Conservation (phyloP, 2,797 vertebrate genomes). For the Enteromius trimaculatus region DNA sequence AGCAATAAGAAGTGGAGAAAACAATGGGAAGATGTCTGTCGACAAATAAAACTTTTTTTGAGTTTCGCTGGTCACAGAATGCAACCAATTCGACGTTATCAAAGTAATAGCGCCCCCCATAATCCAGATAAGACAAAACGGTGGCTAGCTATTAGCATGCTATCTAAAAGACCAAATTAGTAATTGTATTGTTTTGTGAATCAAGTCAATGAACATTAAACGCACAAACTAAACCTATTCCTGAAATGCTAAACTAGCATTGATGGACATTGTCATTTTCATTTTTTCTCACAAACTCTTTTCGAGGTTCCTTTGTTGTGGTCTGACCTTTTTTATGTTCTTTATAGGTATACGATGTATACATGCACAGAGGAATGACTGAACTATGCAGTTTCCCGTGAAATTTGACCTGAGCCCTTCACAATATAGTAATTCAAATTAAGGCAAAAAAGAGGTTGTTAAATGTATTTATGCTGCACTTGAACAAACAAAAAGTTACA, state of each 20-base stretch:
- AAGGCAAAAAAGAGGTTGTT: not conserved
- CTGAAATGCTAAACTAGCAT: not conserved
- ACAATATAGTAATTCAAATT: not conserved
- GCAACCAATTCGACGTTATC: not conserved
- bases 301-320: not conserved
- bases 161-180: not conserved
- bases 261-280: not conserved
- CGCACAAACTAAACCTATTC: not conserved
- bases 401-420: not conserved
- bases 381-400: not conserved
- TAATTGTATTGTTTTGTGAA: not conserved
- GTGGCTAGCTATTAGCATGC: not conserved
- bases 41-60: not conserved
- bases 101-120: not conserved
- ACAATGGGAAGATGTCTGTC: not conserved
- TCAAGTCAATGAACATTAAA: not conserved
- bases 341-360: not conserved
- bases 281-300: not conserved
- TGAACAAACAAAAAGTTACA: constrained; percentile 4
- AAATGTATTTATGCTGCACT: not conserved
- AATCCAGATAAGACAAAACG: not conserved
- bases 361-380: not conserved
- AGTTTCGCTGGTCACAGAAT: not conserved
- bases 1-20: not conserved
- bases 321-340: not conserved